phyloP scores from a whole-genome alignment of 2,888 invertebrate genomes.

The Rhingia rostrata region DNA sequence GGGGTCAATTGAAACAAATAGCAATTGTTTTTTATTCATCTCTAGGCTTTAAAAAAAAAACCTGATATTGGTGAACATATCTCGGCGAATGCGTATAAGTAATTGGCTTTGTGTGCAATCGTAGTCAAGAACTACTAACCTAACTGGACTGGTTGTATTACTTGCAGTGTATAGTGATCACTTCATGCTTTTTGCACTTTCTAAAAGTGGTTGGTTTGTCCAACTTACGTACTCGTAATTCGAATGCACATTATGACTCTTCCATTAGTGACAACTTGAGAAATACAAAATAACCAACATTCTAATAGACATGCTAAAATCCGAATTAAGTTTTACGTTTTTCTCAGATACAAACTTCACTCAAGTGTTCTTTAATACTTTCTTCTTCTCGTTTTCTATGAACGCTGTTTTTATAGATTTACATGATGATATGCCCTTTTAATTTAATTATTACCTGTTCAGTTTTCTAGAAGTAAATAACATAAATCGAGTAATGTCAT shows the following conservation, averaged over 20 bases:
- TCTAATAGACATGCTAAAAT: neutral
- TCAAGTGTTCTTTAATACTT: neutral
- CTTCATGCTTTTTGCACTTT: conserved; percentile 47
- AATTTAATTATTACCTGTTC: conserved; percentile 37
- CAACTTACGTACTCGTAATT: neutral
- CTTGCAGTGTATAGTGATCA: too few relatives aligned
- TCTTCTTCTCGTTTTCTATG: neutral
- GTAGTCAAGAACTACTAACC: conserved; percentile 14
- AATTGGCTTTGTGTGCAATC: conserved; percentile 14
- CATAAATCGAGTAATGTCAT: conserved; percentile 58
- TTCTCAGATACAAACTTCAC: neutral
- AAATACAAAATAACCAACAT: neutral
- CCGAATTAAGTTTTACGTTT: neutral
- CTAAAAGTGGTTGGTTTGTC: conserved; percentile 30
- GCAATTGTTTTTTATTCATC: conserved; percentile 40
- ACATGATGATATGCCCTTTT: conserved; percentile 22
- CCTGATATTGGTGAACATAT: conserved; percentile 53
- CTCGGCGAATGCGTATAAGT: conserved; percentile 38
- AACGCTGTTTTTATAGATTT: neutral
- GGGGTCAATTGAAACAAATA: conserved; percentile 64
- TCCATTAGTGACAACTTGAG: neutral
- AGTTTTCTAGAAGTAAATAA: conserved; percentile 39
- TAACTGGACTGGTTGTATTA: neutral
- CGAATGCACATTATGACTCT: neutral
- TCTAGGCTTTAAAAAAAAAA: conserved; percentile 24